phyloP scores from a whole-genome alignment of 2,888 invertebrate genomes.

The Xanthorhoe spadicearia region DNA sequence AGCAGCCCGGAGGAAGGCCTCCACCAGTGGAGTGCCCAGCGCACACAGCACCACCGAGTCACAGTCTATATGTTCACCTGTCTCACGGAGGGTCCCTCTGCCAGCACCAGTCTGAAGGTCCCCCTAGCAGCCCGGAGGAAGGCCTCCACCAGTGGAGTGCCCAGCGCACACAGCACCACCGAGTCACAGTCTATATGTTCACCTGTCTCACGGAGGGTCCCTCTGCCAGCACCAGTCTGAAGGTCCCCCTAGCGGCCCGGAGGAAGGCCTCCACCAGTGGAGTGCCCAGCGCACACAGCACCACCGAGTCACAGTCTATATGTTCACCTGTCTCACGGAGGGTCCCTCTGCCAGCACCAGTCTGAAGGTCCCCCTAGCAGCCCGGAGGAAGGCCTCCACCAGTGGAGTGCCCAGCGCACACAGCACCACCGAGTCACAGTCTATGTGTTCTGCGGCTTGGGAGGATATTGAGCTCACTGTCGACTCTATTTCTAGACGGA shows the following conservation, averaged over 20 bases:
- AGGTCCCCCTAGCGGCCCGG: slow-evolving; percentile 88
- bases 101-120: too few species aligned
- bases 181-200: too few species aligned
- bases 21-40: too few species aligned
- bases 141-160: too few species aligned
- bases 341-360: slow-evolving; percentile 95
- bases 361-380: slow-evolving; percentile 89
- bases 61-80: too few species aligned
- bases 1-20: too few species aligned
- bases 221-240: slow-evolving; percentile 95
- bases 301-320: slow-evolving; percentile 77
- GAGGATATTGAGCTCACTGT: slow-evolving; percentile 91
- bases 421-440: slow-evolving; percentile 95
- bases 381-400: slow-evolving; percentile 93
- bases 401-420: slow-evolving; percentile 92
- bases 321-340: slow-evolving; percentile 53
- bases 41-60: too few species aligned
- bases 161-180: too few species aligned
- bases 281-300: slow-evolving; percentile 92
- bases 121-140: too few species aligned
- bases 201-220: slow-evolving; percentile 79
- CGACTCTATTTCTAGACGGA: slow-evolving; percentile 68
- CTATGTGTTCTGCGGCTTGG: slow-evolving; percentile 95
- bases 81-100: too few species aligned
- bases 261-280: slow-evolving; percentile 94